These are phyloP conservation scores for Drosophila monieri DNA, from an alignment of 2,888 invertebrate genomes.

Conservation along the genomic window DNA sequence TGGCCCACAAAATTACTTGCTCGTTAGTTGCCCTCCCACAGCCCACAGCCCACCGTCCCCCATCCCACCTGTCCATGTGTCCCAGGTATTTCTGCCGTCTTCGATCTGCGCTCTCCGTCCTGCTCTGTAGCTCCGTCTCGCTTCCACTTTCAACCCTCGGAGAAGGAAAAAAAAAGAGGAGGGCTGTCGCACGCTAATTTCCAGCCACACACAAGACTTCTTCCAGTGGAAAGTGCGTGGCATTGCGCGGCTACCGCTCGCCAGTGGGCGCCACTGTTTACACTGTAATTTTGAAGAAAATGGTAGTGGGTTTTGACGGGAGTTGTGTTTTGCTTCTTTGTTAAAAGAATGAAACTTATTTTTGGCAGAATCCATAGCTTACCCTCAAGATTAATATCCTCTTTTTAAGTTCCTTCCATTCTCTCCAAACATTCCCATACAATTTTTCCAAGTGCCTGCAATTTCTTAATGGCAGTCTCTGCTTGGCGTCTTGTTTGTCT, in stretches of 20 bases:
- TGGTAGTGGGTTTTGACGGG: conserved; percentile 48
- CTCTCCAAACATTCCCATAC: too few relatives aligned
- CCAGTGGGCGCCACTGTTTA: conserved; percentile 64
- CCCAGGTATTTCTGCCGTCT: conserved; percentile 57
- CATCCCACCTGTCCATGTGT: conserved; percentile 1
- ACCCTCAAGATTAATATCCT: too few relatives aligned
- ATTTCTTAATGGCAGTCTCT: conserved; percentile 7
- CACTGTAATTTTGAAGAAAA: conserved; percentile 20
- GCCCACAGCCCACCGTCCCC: neutral
- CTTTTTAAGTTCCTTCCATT: too few relatives aligned
- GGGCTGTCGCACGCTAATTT: conserved; percentile 51
- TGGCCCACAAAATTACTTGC: conserved; percentile 75
- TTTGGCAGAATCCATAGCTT: too few relatives aligned
- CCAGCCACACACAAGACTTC: conserved; percentile 54
- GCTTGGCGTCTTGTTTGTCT: conserved; percentile 70
- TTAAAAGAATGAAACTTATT: neutral
- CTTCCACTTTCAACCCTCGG: conserved; percentile 36
- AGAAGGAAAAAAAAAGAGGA: conserved; percentile 30
- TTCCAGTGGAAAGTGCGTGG: conserved; percentile 78
- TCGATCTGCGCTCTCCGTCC: conserved; percentile 5
- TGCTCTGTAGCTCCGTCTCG: conserved; percentile 10
- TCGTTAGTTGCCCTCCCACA: conserved; percentile 63
- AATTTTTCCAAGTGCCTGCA: neutral
- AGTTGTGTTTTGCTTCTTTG: too few relatives aligned
- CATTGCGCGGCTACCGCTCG: conserved; percentile 54